These are phyloP conservation scores for Tribolium freemani DNA, from an alignment of 2,888 invertebrate species.

Conservation along the genomic window DNA sequence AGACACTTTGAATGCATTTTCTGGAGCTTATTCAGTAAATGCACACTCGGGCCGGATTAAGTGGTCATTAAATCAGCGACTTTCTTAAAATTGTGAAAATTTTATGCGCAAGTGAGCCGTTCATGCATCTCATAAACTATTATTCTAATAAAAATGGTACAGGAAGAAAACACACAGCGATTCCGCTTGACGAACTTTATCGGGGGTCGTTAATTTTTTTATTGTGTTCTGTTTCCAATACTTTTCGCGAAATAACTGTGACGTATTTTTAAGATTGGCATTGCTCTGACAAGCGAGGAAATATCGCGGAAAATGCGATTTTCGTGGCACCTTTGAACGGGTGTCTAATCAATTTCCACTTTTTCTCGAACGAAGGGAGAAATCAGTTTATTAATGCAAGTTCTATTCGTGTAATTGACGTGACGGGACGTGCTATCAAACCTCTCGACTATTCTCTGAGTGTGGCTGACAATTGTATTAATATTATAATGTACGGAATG, in stretches of 20 bases:
- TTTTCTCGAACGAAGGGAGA: background rate
- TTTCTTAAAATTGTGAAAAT: constrained; percentile 17
- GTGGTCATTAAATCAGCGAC: constrained; percentile 19
- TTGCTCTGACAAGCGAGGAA: background rate
- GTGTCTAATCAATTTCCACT: background rate
- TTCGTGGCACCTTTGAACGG: background rate
- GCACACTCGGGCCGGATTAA: constrained; percentile 4
- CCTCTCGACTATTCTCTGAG: background rate
- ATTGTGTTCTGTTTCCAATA: background rate
- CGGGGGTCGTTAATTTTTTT: constrained; percentile 13
- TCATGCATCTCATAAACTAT: constrained; percentile 9
- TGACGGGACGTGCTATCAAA: background rate
- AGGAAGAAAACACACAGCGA: background rate
- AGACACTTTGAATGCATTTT: constrained; percentile 24
- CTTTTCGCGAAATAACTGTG: background rate
- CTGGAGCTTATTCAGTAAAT: constrained; percentile 7
- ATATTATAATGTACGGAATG: constrained; percentile 33
- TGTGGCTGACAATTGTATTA: constrained; percentile 23
- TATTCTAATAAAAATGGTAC: constrained; percentile 13
- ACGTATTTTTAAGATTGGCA: background rate
- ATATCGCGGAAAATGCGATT: background rate
- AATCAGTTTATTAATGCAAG: background rate
- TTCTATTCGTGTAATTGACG: background rate
- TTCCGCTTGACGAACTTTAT: constrained; percentile 15
- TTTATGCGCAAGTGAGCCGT: constrained; percentile 18